phyloP scores from a whole-genome alignment of 2,888 invertebrate species.

The Pristionchus fissidentatus region DNA sequence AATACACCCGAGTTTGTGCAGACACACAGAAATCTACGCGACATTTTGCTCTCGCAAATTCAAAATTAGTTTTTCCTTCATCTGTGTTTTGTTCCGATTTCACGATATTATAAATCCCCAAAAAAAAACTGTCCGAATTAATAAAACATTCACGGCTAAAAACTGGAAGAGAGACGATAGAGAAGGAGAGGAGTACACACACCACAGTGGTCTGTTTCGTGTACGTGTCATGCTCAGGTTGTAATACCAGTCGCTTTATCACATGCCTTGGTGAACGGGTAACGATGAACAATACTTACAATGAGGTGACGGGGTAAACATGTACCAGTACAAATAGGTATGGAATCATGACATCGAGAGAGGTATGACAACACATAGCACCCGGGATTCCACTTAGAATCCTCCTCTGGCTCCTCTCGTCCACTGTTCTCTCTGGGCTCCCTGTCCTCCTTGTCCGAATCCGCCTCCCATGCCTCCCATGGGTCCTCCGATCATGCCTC shows the following conservation, averaged over 20 bases:
- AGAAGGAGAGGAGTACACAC: no score
- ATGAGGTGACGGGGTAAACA: background rate
- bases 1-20: no score
- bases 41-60: no score
- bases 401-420: background rate
- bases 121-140: no score
- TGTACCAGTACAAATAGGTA: constrained; percentile 18
- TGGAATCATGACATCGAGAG: background rate
- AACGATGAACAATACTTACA: constrained; percentile 8
- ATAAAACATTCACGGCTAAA: no score
- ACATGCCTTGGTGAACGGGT: no score
- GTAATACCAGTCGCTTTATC: constrained; percentile 17
- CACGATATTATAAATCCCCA: background rate
- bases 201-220: no score
- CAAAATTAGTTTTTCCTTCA: no score
- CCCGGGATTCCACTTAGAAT: background rate
- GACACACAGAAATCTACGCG: no score
- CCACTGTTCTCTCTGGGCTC: background rate
- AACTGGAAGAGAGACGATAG: no score
- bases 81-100: background rate
- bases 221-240: no score
- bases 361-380: background rate
- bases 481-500: background rate
- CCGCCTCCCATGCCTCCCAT: background rate
- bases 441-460: background rate